Evolutionary conservation across 1,140 invertebrate genomes (phyloP), one percentile per base, ranked within the genome.

Genomic region (Anastrepha ludens): DNA sequence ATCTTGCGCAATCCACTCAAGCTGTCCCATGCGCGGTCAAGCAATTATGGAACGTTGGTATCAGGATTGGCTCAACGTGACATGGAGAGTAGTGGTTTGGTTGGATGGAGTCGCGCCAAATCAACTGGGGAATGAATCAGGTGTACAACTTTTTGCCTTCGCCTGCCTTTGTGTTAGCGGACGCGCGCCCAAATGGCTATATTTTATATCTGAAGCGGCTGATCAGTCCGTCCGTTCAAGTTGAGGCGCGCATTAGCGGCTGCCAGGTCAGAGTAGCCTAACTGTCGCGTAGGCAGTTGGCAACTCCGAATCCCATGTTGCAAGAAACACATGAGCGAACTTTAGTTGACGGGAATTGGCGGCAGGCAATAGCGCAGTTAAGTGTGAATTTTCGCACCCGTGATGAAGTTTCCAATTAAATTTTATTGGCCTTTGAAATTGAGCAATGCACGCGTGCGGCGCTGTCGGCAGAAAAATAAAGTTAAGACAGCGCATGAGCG

Each of bases 391-490:
- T 92, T 92, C 91, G 90, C 91, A 92, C 91, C 91, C 90, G 91
- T 92, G 91, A 92, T 92, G 91, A 92, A 92, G 91, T 92, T 92
- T 92, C 91, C 91, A 92, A 92, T 92, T 92, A 92, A 92, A 92
- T 92, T 92, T 92, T 92, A 92, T 92, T 92, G 90, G 89, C 85
- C 55, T 59, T 86, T 86, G 58, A 86, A 62, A 86, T 86, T 86
- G 85, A 86, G 85, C 20, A 62, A 29, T 86, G 85, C 85, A 86
- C 85, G 85, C 85, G 85, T 86, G 85, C 58, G n/a, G 11, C 47
- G n/a, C 47, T 20, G 47, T n/a, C 17, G 39, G 44, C 15, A n/a
- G 17, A 13, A 67, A 39, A 4, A 67, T 8, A 8, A 29, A 47
- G 11, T 41, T 3, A 8, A 47, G 67, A 17, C 41, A 74, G 67